Conservation (phyloP, 1,140 invertebrate genomes). For the Scaptomyza graminum region DNA sequence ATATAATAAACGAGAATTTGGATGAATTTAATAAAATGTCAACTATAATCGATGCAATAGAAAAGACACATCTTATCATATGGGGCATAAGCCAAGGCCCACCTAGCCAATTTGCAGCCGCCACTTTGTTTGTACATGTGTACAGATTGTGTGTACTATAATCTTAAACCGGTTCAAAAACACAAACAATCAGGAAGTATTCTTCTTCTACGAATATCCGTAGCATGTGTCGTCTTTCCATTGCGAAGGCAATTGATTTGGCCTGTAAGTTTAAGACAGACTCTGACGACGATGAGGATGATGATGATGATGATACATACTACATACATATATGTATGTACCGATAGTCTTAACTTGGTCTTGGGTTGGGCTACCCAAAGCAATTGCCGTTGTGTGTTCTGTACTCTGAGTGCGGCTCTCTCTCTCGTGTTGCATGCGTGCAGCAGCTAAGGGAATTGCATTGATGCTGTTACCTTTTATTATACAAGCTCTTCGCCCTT, state of each 20-base stretch:
- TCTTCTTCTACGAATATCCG: slow-evolving; percentile 52
- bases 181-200: slow-evolving; percentile 68
- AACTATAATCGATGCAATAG: no score
- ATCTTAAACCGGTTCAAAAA: slow-evolving; percentile 49
- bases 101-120: slow-evolving; percentile 10
- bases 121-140: slow-evolving; percentile 51
- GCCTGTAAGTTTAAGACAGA: slow-evolving; percentile 46
- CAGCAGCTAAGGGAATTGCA: slow-evolving; percentile 1
- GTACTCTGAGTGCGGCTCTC: not conserved
- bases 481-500: no score
- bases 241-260: slow-evolving; percentile 47
- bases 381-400: slow-evolving; percentile 25
- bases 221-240: slow-evolving; percentile 58
- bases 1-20: no score
- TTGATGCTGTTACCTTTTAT: not conserved
- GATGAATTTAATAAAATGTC: no score
- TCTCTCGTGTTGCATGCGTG: not conserved
- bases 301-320: not conserved
- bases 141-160: no score
- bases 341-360: slow-evolving; percentile 15
- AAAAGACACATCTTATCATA: not conserved
- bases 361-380: slow-evolving; percentile 28
- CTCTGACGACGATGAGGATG: slow-evolving; percentile 17
- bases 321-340: not conserved
- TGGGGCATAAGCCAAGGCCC: not conserved